Base-by-base conservation (phyloP, 2,113 vertebrate species). In the Alaudala cheleensis region DNA sequence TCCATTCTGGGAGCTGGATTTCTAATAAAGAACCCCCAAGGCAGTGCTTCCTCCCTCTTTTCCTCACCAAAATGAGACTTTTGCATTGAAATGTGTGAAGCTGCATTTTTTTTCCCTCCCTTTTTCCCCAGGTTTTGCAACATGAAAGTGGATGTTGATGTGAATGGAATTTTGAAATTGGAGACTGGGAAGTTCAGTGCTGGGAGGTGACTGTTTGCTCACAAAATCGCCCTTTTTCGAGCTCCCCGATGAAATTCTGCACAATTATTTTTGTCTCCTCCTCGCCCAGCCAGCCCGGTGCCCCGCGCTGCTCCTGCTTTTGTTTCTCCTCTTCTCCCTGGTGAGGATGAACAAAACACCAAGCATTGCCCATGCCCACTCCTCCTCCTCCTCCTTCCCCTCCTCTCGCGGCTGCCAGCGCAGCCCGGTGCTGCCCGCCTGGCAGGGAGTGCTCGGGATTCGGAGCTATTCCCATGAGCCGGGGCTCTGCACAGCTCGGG, bases 71-170 rank as follows among this genome's bases (percentile, higher is more conserved):
- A 77, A 92, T 19, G 34, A 85, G 62, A 81, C 54, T 91, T 85
- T 44, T 66, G 54, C 92, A 73, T 10, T 65, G 73, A 64, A 94
- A 71, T 1, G 0, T 51, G 45, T 11, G 62, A 47, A 65, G 81
- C 74, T 79, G 69, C 21, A 24, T 23, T 40, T 42, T 65, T 34
- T 65, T 47, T 14, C 14, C 71, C 33, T 8, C 21, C 40, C 21
- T 12, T 47, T 87, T 70, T 58, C 78, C 66, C 66, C 87, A 79
- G 71, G 85, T 95, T 97, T 95, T 88, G 66, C 93, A 90, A 73
- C 81, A 88, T 85, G 87, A 94, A 85, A 92, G 91, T 49, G 76
- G 58, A 82, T 57, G 79, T 31, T 58, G 95, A 97, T 94, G 90
- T 88, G 92, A 90, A 95, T 1, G 5, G 94, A 93, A 94, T 95